Conservation (phyloP, 2,113 vertebrate genomes). For the Osmerus mordax region DNA sequence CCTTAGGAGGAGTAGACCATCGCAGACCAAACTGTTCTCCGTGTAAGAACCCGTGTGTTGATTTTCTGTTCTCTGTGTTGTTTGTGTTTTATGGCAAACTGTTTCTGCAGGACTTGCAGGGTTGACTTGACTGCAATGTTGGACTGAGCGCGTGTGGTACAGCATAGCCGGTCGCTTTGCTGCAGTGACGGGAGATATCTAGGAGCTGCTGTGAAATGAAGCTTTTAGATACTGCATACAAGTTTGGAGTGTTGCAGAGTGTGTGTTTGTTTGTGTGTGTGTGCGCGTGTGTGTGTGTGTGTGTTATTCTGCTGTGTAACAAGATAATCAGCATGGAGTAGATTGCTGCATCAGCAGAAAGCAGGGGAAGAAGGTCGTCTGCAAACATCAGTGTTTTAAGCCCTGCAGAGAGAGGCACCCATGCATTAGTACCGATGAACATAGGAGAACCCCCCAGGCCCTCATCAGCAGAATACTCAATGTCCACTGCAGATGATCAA, state of each 20-base stretch:
- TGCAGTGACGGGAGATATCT: conserved; percentile 25
- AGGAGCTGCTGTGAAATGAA: conserved; percentile 37
- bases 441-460: conserved; percentile 16
- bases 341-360: conserved; percentile 68
- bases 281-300: conserved; percentile 19
- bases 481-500: conserved; percentile 35
- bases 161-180: not conserved
- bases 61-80: not conserved
- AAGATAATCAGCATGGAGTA: conserved; percentile 63
- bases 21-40: not conserved
- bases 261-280: conserved; percentile 15
- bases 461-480: conserved; percentile 54
- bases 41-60: not conserved
- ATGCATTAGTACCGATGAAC: conserved; percentile 40
- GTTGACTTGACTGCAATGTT: not conserved
- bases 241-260: conserved; percentile 36
- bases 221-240: conserved; percentile 18
- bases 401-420: conserved; percentile 51
- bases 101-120: not conserved
- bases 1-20: too few relatives aligned
- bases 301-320: conserved; percentile 46
- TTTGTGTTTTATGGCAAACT: too few relatives aligned
- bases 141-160: not conserved
- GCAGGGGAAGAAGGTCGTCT: conserved; percentile 54
- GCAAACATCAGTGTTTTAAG: conserved; percentile 70